A percentile compares a stretch with the other conserved stretches of the same genome.
Evolutionary conservation across 2,888 invertebrate species (phyloP).

Genomic region (Disparrhopalites patrizii): DNA sequence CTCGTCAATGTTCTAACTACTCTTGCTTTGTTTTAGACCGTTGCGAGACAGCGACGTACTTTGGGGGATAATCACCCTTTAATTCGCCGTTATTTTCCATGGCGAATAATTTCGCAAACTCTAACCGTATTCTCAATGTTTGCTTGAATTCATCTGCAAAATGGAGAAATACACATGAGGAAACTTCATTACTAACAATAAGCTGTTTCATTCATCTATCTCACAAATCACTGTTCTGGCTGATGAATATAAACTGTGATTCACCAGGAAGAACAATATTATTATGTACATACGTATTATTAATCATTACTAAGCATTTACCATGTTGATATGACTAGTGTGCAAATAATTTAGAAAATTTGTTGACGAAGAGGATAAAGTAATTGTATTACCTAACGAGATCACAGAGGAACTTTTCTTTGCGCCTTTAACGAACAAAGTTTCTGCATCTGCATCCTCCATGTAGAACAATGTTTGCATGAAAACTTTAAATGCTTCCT

Average conservation of each 20-base stretch:
- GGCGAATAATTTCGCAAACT: conserved; percentile 37
- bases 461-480: conserved; percentile 29
- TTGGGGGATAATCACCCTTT: conserved; percentile 22
- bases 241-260: no score
- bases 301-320: no score
- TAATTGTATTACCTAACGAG: conserved; percentile 21
- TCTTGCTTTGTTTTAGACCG: background rate
- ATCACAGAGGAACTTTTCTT: conserved; percentile 15
- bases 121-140: conserved; percentile 28
- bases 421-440: conserved; percentile 18
- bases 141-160: conserved; percentile 31
- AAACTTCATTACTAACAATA: no score
- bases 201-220: no score
- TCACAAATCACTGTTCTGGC: no score
- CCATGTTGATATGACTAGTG: no score
- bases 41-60: background rate
- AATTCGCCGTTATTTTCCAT: conserved; percentile 35
- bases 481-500: conserved; percentile 31
- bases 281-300: background rate
- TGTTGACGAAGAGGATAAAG: no score
- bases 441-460: conserved; percentile 22
- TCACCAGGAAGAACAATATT: background rate
- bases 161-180: background rate
- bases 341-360: no score
- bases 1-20: no score